Base-by-base conservation (phyloP, 2,888 invertebrate species). In the Xylota sylvarum region DNA sequence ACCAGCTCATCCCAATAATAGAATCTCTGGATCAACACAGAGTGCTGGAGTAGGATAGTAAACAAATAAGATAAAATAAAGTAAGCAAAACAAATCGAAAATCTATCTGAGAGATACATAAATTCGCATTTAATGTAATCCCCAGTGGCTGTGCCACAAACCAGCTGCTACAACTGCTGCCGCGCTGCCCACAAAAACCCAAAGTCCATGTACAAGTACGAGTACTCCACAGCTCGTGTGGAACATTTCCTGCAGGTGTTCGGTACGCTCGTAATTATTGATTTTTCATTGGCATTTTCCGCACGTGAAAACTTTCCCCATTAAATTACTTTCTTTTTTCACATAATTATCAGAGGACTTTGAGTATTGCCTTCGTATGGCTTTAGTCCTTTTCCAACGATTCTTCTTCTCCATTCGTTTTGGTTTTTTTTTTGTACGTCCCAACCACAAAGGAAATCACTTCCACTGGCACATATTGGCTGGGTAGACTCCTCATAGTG, bases 251-350 rank as follows among this genome's bases (percentile, higher is more conserved):
- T 67, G 46, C 55, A 69, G 60, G 78, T 67, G 69, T 58, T 43
- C 52, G 9, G 2, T 27, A 55, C 23, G 32, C 40, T 43, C 52
- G 55, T 40, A 48, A 37, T 60, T 72, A 65, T 84, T 79, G 78
- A 78, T 79, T 79, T 64, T 56, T 69, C 62, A 80, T 84, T 79
- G 74, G 70, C 70, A 74, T 84, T 80, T 80, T 52, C 84, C 58
- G 74, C 84, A 85, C 80, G 84, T 85, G 84, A 85, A 85, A 85
- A 85, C 79, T 85, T 85, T 85, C 64, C 74, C 79, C 78, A 79
- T 84, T 84, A 84, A 84, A 80, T 80, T 80, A 79, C 69, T 62
- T 79, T 69, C 69, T 73, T 83, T 82, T 74, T 79, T 64, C 79
- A 79, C 58, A 74, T 85, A 85, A 85, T 85, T 85, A 80, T 79